These are phyloP conservation scores for Acanthurus lineatus DNA, from an alignment of 2,797 vertebrate genomes.

Conservation along the genomic window DNA sequence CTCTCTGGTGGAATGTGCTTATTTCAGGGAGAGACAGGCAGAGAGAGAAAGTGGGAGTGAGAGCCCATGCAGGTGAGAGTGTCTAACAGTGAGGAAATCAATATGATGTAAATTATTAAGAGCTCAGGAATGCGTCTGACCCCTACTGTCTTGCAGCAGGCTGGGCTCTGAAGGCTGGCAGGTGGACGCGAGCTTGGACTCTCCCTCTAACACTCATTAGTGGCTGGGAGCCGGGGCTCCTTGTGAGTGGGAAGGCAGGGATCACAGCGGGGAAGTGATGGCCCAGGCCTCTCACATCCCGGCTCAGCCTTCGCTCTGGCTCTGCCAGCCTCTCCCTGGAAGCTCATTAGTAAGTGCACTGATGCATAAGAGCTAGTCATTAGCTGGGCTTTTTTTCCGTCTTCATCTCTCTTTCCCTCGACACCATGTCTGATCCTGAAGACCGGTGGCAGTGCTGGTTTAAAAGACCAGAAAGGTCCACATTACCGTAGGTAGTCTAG, in stretches of 20 bases:
- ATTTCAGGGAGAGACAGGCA: constrained; percentile 67
- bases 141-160: constrained; percentile 93
- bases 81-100: constrained; percentile 90
- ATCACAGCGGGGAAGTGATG: constrained; percentile 99
- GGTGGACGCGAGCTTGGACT: constrained; percentile 93
- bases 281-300: constrained; percentile 97
- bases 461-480: constrained; percentile 83
- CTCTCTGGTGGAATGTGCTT: constrained; percentile 76
- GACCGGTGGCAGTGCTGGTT: constrained; percentile 91
- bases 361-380: constrained; percentile 99
- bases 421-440: constrained; percentile 94
- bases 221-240: constrained; percentile 91
- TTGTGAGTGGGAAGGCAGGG: constrained; percentile 98
- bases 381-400: constrained; percentile 90
- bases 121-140: constrained; percentile 90
- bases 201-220: constrained; percentile 98
- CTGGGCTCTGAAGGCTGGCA: constrained; percentile 91
- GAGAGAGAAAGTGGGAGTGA: constrained; percentile 69
- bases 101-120: constrained; percentile 99
- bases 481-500: constrained; percentile 82
- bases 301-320: constrained; percentile 93
- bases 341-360: constrained; percentile 99
- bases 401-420: constrained; percentile 79
- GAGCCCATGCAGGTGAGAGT: constrained; percentile 83
- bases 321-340: constrained; percentile 98